These are phyloP conservation scores for Drosophila tristis DNA, from an alignment of 1,140 invertebrate species.

Conservation along the genomic window DNA sequence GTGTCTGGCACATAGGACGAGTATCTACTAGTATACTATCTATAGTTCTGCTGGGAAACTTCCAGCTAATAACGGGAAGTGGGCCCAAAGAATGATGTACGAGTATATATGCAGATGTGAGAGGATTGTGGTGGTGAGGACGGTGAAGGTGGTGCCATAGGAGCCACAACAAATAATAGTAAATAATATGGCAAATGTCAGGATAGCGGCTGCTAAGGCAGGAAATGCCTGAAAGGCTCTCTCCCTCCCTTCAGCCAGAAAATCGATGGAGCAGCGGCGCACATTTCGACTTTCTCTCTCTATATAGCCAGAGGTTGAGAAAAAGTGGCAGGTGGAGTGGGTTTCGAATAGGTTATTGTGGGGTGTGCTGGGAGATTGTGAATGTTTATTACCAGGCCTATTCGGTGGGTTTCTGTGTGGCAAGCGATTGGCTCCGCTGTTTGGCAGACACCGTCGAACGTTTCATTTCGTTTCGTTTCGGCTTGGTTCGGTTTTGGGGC, in stretches of 20 bases:
- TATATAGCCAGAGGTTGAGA: not conserved
- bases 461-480: conserved; percentile 7
- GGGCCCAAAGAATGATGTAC: conserved; percentile 42
- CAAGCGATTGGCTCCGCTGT: conserved; percentile 49
- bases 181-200: conserved; percentile 68
- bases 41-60: conserved; percentile 44
- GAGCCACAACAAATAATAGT: conserved; percentile 68
- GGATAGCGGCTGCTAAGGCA: conserved; percentile 51
- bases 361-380: conserved; percentile 17
- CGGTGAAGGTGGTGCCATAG: conserved; percentile 7
- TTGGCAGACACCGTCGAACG: conserved; percentile 48
- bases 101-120: conserved; percentile 34
- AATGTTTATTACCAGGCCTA: conserved; percentile 66
- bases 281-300: conserved; percentile 52
- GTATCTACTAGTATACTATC: conserved; percentile 17
- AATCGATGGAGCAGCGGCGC: conserved; percentile 67
- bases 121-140: not conserved
- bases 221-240: conserved; percentile 43
- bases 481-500: not conserved
- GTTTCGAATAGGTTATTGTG: not conserved
- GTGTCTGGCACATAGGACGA: conserved; percentile 29
- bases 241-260: conserved; percentile 28
- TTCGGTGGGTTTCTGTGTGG: conserved; percentile 35
- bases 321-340: not conserved
- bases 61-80: conserved; percentile 58